phyloP scores from a whole-genome alignment of 2,888 invertebrate genomes.

The Rhopalosiphum nymphaeae region DNA sequence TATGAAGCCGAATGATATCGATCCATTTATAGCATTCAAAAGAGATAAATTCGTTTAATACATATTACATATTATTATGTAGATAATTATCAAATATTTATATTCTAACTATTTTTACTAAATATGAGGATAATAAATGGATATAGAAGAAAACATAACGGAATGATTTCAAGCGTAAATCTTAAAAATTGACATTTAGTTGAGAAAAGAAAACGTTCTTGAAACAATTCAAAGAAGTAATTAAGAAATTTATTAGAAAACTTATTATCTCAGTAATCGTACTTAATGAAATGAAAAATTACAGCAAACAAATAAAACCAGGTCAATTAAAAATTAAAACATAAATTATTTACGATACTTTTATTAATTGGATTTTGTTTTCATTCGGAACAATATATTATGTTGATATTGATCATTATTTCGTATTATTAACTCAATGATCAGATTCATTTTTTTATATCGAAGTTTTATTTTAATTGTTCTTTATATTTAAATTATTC shows the following conservation, averaged over 20 bases:
- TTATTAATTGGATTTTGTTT: conserved; percentile 58
- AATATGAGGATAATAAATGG: not conserved
- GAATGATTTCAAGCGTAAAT: conserved; percentile 14
- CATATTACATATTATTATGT: not conserved
- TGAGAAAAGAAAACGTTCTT: conserved; percentile 20
- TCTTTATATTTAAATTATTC: conserved; percentile 45
- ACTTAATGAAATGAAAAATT: conserved; percentile 63
- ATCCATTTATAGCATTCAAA: not conserved
- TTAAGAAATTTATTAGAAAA: conserved; percentile 65
- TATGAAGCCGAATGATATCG: not conserved
- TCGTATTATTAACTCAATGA: conserved; percentile 42
- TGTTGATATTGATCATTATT: conserved; percentile 53
- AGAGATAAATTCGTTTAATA: not conserved
- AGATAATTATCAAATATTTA: not conserved
- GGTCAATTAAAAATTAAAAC: conserved; percentile 59
- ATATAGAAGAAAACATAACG: not conserved
- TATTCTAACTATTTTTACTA: not conserved
- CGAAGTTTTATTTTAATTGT: conserved; percentile 12
- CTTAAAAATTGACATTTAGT: conserved; percentile 53
- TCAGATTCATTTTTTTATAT: not conserved
- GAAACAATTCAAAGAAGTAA: conserved; percentile 49
- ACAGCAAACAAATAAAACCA: conserved; percentile 45
- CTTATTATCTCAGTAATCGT: conserved; percentile 59
- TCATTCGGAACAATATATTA: conserved; percentile 33
- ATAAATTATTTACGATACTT: conserved; percentile 59